Conservation (phyloP, 2,888 invertebrate species). For the Drosophila formosana region DNA sequence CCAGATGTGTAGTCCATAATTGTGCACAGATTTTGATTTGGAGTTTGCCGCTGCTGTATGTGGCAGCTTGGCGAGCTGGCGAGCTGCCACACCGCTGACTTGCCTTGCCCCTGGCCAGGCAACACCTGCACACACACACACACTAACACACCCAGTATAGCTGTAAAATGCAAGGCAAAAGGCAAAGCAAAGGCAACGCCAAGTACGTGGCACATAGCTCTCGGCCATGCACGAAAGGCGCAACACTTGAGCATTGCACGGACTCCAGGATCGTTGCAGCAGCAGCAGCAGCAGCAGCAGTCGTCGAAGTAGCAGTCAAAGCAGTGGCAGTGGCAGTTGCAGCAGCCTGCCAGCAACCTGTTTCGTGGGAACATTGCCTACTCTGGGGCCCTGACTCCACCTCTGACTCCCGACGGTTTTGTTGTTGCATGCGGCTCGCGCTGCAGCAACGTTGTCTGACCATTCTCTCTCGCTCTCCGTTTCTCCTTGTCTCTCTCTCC, state of each 20-base stretch:
- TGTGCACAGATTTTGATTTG: constrained; percentile 82
- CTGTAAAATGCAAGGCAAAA: constrained; percentile 66
- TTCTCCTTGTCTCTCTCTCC: background rate
- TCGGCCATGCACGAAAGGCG: constrained; percentile 77
- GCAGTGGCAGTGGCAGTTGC: constrained; percentile 23
- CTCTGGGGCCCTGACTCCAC: constrained; percentile 69
- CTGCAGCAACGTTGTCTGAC: constrained; percentile 61
- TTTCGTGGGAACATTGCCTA: constrained; percentile 85
- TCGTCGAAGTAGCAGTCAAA: background rate
- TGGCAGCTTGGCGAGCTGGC: background rate
- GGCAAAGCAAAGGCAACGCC: constrained; percentile 50
- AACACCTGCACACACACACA: constrained; percentile 34
- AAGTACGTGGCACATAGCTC: constrained; percentile 77
- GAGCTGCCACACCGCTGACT: constrained; percentile 26
- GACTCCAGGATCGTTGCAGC: constrained; percentile 43
- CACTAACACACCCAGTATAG: constrained; percentile 38
- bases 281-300: constrained; percentile 15
- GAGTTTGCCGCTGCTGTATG: constrained; percentile 49
- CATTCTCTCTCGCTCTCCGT: constrained; percentile 37
- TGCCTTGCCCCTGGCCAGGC: constrained; percentile 77
- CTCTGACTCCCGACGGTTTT: constrained; percentile 49
- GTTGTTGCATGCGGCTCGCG: constrained; percentile 42
- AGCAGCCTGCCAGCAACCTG: constrained; percentile 78
- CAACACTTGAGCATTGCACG: constrained; percentile 70
- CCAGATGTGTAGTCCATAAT: constrained; percentile 82